Base-by-base conservation (phyloP, 2,113 vertebrate species). In the Myxocyprinus asiaticus region DNA sequence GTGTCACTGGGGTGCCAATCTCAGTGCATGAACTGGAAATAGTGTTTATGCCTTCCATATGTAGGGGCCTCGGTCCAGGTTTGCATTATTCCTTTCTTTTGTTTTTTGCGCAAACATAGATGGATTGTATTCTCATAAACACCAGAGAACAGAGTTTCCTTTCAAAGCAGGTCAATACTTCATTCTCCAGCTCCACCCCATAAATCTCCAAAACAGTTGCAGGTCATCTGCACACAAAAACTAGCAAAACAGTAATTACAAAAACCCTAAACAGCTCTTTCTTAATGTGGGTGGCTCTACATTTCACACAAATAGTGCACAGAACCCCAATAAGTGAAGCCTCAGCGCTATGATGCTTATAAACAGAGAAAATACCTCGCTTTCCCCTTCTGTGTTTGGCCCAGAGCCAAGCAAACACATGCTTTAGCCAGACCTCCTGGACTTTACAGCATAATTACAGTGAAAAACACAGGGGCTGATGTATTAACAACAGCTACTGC, bases 381-480 rank as follows among this genome's bases (percentile, higher is more conserved):
- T 44, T 62, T 56, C 33, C 11, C 45, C 11, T 9, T 63, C 17
- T 17, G 47, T 67, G 64, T 75, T 61, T 67, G 81, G 81, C 70
- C 14, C 17, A 72, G 64, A 58, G 45, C 75, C 75, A 33, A 15
- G 22, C 9, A 55, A 9, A 53, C 45, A n/a, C 76, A 61, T 78
- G 45, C 69, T 73, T 78, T 59, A 82, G 77, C 43, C 62, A 76
- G 50, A 76, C 61, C 61, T 76, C 73, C 48, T 71, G 67, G 14
- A 71, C 48, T 72, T 76, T 65, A 76, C 73, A 51, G 62, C 73
- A 76, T 76, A 76, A 76, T 76, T 76, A 76, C 62, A 76, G 62
- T 76, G 47, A 42, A 65, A 76, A 76, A 76, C 73, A 76, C 62
- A 65, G 33, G 73, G 14, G 62, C 62, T 76, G 73, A 76, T 76